phyloP scores from a whole-genome alignment of 2,113 vertebrate genomes.

The Phocoena sinus region DNA sequence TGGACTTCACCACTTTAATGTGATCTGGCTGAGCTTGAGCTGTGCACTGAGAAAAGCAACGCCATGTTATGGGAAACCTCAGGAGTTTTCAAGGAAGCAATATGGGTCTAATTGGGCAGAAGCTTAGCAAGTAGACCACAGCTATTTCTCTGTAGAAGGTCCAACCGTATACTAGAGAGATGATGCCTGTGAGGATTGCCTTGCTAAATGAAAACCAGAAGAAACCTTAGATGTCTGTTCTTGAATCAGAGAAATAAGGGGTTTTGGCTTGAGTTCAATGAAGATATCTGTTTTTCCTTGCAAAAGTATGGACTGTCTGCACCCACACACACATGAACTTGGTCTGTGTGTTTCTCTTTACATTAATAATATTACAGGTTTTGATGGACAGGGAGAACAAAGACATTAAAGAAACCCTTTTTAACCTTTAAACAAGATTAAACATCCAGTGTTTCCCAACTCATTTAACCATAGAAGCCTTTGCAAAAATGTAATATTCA shows the following conservation, averaged over 20 bases:
- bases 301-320: neutral
- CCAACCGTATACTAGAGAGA: constrained; percentile 66
- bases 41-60: constrained; percentile 66
- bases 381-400: neutral
- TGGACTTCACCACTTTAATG: constrained; percentile 53
- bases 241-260: constrained; percentile 66
- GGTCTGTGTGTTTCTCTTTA: neutral
- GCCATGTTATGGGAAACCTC: constrained; percentile 75
- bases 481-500: neutral
- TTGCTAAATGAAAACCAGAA: constrained; percentile 78
- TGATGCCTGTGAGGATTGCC: constrained; percentile 51
- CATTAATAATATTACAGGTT: neutral
- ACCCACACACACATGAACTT: neutral
- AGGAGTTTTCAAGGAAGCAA: constrained; percentile 74
- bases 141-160: constrained; percentile 77
- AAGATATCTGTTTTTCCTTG: constrained; percentile 64
- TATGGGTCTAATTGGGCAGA: constrained; percentile 72
- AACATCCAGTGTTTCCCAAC: neutral
- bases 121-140: constrained; percentile 75
- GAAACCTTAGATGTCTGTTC: constrained; percentile 57
- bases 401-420: neutral
- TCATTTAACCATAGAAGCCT: neutral
- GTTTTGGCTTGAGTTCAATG: constrained; percentile 66
- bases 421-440: neutral
- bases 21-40: constrained; percentile 61